Evolutionary conservation across 2,888 invertebrate species (phyloP).

Genomic region (Pristionchus fissidentatus): DNA sequence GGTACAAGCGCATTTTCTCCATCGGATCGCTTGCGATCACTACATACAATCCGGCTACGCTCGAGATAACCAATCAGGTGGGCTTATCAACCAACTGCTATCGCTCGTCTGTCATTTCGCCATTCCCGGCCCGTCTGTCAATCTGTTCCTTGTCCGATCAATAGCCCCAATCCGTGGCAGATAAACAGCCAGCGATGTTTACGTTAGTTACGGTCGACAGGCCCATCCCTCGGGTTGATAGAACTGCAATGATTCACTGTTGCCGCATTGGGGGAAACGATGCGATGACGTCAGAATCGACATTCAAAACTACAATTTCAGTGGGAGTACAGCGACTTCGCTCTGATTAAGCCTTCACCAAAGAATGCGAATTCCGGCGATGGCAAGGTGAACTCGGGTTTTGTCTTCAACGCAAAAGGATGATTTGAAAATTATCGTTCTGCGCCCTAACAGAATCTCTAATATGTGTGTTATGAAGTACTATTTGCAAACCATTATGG

Average conservation of each 20-base stretch:
- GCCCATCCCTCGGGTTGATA: background rate
- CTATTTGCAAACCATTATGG: too few relatives aligned
- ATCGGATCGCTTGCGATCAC: conserved; percentile 95
- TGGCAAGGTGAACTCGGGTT: conserved; percentile 20
- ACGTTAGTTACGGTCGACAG: conserved; percentile 6
- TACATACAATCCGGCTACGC: conserved; percentile 92
- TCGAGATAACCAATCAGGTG: conserved; percentile 93
- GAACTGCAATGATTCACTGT: conserved; percentile 21
- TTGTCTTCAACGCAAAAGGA: conserved; percentile 54
- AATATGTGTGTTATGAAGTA: too few relatives aligned
- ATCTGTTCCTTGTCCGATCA: background rate
- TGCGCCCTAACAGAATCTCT: background rate
- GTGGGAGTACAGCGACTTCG: conserved; percentile 80
- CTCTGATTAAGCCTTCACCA: conserved; percentile 72
- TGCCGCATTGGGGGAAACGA: background rate
- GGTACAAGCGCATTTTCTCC: conserved; percentile 96
- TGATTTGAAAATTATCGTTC: background rate
- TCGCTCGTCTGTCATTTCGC: background rate
- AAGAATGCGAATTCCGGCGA: conserved; percentile 76
- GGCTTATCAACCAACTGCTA: background rate
- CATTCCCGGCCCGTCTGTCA: too few relatives aligned
- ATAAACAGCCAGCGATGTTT: conserved; percentile 26
- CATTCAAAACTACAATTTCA: conserved; percentile 67
- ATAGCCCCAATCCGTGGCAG: background rate
- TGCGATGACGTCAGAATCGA: background rate